Percentiles rank a stretch among this genome's conserved stretches.
Conservation (phyloP, 2,888 invertebrate species). For the Tachina lurida region DNA sequence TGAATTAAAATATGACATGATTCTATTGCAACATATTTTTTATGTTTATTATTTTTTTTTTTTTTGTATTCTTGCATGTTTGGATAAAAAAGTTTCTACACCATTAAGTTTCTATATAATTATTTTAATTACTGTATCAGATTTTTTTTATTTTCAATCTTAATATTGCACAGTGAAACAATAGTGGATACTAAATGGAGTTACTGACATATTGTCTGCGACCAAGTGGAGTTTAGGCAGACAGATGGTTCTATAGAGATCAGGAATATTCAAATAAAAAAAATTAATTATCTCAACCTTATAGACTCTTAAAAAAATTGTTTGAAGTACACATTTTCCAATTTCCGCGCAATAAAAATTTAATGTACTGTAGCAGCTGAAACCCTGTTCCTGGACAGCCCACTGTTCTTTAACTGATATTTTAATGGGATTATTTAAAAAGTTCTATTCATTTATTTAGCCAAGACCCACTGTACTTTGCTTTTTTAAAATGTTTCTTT, state of each 20-base stretch:
- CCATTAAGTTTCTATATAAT: slow-evolving; percentile 48
- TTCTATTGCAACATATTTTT: no score
- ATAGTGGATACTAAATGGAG: neutral
- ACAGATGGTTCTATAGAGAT: no score
- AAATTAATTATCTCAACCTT: no score
- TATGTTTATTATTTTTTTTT: no score
- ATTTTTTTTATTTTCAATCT: neutral
- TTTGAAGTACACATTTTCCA: no score
- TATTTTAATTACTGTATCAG: slow-evolving; percentile 25
- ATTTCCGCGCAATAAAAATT: no score
- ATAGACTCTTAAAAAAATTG: no score
- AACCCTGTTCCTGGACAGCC: neutral
- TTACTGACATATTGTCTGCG: neutral
- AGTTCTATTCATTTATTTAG: neutral
- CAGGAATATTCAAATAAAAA: no score
- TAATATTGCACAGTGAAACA: neutral
- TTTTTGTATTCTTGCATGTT: neutral
- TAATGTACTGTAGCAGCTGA: no score
- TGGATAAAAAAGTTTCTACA: slow-evolving; percentile 8
- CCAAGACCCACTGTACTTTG: neutral
- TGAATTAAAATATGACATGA: no score
- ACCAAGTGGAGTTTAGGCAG: no score
- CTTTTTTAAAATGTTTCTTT: neutral
- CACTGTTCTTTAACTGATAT: neutral
- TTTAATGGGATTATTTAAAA: neutral